Evolutionary conservation across 2,888 invertebrate genomes (phyloP).

Genomic region (Blastobasis adustella): DNA sequence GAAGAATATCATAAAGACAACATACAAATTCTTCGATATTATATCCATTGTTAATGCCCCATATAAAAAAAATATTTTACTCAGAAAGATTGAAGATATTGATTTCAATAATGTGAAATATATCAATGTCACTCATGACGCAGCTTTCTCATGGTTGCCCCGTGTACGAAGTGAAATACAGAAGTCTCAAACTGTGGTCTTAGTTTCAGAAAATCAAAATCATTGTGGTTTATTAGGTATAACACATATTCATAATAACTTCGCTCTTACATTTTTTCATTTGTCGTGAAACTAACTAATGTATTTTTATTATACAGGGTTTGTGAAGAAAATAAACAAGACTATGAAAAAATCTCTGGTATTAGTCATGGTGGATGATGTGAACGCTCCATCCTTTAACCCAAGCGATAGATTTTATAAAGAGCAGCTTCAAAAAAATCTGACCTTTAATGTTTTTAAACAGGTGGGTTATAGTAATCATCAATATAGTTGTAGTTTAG

Average conservation of each 20-base stretch:
- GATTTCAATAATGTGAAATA: slow-evolving; percentile 20
- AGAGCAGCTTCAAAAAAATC: slow-evolving; percentile 72
- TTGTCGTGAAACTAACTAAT: background rate
- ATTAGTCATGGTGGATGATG: slow-evolving; percentile 62
- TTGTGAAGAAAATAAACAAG: slow-evolving; percentile 79
- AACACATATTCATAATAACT: slow-evolving; percentile 1
- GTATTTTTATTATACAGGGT: slow-evolving; percentile 52
- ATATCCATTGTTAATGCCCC: slow-evolving; percentile 34
- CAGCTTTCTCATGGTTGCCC: slow-evolving; percentile 36
- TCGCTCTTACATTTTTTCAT: no score
- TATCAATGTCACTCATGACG: slow-evolving; percentile 30
- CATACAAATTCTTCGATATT: slow-evolving; percentile 26
- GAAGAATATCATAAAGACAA: slow-evolving; percentile 21
- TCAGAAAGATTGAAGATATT: slow-evolving; percentile 22
- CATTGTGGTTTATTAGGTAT: slow-evolving; percentile 41
- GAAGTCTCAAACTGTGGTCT: slow-evolving; percentile 28
- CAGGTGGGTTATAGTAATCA: slow-evolving; percentile 23
- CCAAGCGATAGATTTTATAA: slow-evolving; percentile 55
- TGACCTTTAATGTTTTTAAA: slow-evolving; percentile 78
- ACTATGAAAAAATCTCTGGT: slow-evolving; percentile 63
- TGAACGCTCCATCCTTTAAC: slow-evolving; percentile 65
- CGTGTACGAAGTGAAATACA: slow-evolving; percentile 30
- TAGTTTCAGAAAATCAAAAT: slow-evolving; percentile 37
- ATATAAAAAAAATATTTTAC: slow-evolving; percentile 28
- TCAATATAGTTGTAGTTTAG: background rate